Conservation (phyloP, 2,113 vertebrate species). For the Chloebia gouldiae region DNA sequence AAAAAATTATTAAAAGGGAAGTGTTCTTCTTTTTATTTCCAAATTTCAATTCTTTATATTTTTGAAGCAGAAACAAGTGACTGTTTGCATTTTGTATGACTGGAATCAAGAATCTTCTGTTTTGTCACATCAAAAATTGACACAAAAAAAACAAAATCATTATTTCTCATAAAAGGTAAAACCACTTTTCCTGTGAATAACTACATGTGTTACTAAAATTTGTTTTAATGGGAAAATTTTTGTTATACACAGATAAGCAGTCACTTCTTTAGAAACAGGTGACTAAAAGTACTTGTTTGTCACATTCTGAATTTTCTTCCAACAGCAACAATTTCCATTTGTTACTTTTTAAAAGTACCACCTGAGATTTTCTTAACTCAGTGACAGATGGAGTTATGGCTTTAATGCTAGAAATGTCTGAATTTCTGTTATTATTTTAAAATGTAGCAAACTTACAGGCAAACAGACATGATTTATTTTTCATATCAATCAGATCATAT, state of each 20-base stretch:
- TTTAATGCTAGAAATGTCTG: background rate
- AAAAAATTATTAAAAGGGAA: background rate
- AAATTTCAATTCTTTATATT: background rate
- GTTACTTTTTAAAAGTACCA: background rate
- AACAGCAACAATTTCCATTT: background rate
- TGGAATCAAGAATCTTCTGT: background rate
- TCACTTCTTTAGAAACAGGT: background rate
- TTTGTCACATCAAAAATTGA: background rate
- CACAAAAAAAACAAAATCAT: background rate
- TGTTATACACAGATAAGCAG: background rate
- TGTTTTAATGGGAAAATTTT: background rate
- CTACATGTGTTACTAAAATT: background rate
- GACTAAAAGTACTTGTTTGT: background rate
- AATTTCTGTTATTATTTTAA: background rate
- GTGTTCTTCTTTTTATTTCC: background rate
- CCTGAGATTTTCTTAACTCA: background rate
- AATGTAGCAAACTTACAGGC: background rate
- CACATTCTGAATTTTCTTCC: background rate
- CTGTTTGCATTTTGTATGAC: background rate
- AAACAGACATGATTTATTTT: background rate
- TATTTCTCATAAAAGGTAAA: background rate
- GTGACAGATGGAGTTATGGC: background rate
- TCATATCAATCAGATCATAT: background rate
- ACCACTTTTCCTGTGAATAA: background rate
- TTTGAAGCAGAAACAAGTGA: background rate